phyloP scores from a whole-genome alignment of 2,888 invertebrate genomes.

The Amphipyra tragopoginis region DNA sequence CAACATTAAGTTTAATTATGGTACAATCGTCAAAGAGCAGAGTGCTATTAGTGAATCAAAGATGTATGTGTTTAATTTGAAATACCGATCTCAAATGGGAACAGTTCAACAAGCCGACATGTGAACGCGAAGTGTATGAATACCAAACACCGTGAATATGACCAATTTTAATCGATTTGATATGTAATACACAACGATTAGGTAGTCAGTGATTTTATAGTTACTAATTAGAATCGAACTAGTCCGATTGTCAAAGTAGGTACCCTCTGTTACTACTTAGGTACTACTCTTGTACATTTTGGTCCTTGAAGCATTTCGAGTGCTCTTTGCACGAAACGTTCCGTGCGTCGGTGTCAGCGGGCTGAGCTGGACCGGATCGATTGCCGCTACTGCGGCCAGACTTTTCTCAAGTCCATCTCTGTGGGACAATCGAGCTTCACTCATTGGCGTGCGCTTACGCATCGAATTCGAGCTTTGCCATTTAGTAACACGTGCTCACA shows the following conservation, averaged over 20 bases:
- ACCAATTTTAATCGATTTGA: slow-evolving; percentile 64
- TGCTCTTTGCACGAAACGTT: slow-evolving; percentile 10
- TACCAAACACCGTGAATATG: slow-evolving; percentile 56
- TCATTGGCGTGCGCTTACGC: neutral
- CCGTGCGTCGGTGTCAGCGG: slow-evolving; percentile 1
- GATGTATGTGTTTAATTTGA: slow-evolving; percentile 55
- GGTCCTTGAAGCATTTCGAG: slow-evolving; percentile 60
- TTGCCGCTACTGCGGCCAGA: neutral
- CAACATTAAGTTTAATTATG: slow-evolving; percentile 37
- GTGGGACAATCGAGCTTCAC: slow-evolving; percentile 6
- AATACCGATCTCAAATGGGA: slow-evolving; percentile 48
- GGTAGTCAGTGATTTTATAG: slow-evolving; percentile 43
- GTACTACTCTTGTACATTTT: slow-evolving; percentile 59
- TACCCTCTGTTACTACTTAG: slow-evolving; percentile 48
- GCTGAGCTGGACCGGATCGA: slow-evolving; percentile 1
- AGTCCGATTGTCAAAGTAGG: slow-evolving; percentile 22
- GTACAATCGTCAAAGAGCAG: slow-evolving; percentile 69
- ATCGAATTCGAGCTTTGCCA: neutral
- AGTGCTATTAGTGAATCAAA: slow-evolving; percentile 78
- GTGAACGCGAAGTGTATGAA: slow-evolving; percentile 40
- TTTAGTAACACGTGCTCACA: neutral
- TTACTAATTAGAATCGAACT: slow-evolving; percentile 29
- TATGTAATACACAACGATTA: slow-evolving; percentile 71
- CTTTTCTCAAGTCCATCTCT: neutral
- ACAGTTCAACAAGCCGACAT: slow-evolving; percentile 35